A percentile compares a stretch with the other conserved stretches of the same genome.
phyloP scores from a whole-genome alignment of 2,888 invertebrate genomes.

The Eupithecia centaureata region DNA sequence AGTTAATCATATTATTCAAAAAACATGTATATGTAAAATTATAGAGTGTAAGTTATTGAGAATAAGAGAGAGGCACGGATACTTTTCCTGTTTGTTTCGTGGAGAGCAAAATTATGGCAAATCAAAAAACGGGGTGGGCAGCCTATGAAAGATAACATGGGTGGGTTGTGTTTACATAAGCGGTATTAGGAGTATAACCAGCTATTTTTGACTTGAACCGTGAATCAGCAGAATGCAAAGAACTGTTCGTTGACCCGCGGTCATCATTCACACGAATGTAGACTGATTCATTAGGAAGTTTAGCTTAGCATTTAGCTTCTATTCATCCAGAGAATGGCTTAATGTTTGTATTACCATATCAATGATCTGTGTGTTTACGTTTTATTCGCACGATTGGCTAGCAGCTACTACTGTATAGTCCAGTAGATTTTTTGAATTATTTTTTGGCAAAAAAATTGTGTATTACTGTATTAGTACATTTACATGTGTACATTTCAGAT shows the following conservation, averaged over 20 bases:
- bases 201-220: neutral
- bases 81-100: no score
- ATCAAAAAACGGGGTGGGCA: no score
- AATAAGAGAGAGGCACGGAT: no score
- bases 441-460: no score
- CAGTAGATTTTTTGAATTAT: no score
- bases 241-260: neutral
- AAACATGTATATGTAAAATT: neutral
- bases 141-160: neutral
- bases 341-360: neutral
- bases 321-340: neutral
- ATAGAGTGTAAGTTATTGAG: no score
- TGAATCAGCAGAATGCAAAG: conserved; percentile 4
- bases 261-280: conserved; percentile 2
- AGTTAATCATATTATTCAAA: neutral
- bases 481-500: no score
- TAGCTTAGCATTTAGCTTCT: neutral
- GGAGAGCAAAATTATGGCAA: no score
- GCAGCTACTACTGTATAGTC: no score
- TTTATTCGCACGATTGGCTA: neutral
- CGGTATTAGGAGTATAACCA: neutral
- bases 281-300: neutral
- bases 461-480: no score
- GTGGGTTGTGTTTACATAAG: neutral
- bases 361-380: neutral